Base-by-base conservation (phyloP, 1,140 invertebrate species). In the Bombyx mandarina region DNA sequence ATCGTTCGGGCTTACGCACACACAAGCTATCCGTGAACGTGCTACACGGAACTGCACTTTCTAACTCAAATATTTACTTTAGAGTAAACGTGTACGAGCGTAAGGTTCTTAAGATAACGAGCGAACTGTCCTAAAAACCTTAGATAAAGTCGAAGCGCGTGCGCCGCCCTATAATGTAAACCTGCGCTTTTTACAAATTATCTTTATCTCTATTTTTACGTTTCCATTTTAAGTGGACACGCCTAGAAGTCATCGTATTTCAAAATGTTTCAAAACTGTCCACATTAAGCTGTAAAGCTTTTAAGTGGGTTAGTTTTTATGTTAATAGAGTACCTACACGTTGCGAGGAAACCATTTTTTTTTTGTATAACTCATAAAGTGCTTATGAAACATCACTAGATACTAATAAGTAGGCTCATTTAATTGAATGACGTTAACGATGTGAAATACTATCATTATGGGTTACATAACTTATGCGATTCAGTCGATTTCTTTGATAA, bases 1-100 rank as follows among this genome's bases (percentile, higher is more conserved):
- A 76, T 65, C 65, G 74, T 70, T 77, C 67, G 73, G 62, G 61
- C 74, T 42, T 56, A 75, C 69, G 76, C 75, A 75, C 42, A 50
- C 12, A 12, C 66, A 73, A 54, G 61, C 82, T 82, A 86, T 86
- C 77, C 82, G 54, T 69, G 63, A 62, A 82, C 80, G 72, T 71
- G 75, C 74, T 82, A 87, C 84, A 87, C 73, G 82, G 73, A 81
- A 84, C 79, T 77, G 77, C 80, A 87, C 84, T 87, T 87, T 87
- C 80, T 85, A 85, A 78, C 65, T 79, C 74, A 87, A 87, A 87
- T 85, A 75, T 87, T 87, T 85, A 73, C 70, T 72, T 71, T 73
- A 56, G 66, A 71, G 75, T 75, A 78, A 82, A 75, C 76, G 77
- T 77, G 73, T 71, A 76, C 69, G 67, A 59, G 66, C 70, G 74